phyloP scores from a whole-genome alignment of 2,888 invertebrate species.

The Aphodius granarius region DNA sequence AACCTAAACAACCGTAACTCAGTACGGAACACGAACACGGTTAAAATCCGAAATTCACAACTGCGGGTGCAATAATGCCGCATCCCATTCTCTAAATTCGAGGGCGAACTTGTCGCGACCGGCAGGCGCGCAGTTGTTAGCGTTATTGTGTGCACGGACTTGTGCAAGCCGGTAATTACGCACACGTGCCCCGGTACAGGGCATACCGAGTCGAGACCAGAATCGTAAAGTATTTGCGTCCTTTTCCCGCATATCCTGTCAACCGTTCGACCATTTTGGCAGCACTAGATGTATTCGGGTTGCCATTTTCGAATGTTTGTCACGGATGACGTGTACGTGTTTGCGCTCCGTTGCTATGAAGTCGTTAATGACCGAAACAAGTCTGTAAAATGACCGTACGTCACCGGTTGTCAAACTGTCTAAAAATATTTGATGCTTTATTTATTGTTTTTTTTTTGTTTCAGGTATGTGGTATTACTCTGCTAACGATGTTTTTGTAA shows the following conservation, averaged over 20 bases:
- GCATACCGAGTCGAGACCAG: constrained; percentile 35
- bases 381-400: not conserved
- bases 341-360: not conserved
- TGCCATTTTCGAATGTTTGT: not conserved
- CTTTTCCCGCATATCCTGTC: not conserved
- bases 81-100: not conserved
- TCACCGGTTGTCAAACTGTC: not conserved
- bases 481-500: not conserved
- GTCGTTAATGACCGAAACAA: not conserved
- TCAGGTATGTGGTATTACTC: not conserved
- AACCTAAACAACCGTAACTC: not conserved
- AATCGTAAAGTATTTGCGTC: constrained; percentile 37
- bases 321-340: not conserved
- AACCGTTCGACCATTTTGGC: not conserved
- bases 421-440: not conserved
- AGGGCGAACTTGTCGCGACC: not conserved
- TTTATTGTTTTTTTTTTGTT: not conserved
- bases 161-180: constrained; percentile 40
- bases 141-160: not conserved
- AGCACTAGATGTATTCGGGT: not conserved
- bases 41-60: not conserved
- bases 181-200: constrained; percentile 41
- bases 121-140: not conserved
- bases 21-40: not conserved
- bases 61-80: not conserved